Evolutionary conservation across 2,888 invertebrate genomes (phyloP).

Genomic region (Tachina lurida): DNA sequence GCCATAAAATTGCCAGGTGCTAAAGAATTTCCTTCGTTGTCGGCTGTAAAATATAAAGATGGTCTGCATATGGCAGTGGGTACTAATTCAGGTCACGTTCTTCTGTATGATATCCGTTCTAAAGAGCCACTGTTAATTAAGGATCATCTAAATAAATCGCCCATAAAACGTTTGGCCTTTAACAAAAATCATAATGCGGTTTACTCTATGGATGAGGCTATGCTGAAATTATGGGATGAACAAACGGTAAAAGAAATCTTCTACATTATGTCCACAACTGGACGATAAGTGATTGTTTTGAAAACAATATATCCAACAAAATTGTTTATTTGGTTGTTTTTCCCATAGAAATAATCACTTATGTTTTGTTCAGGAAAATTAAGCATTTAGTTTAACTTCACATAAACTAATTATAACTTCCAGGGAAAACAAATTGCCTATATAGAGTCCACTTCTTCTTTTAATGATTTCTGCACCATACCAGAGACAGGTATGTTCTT

Average conservation of each 20-base stretch:
- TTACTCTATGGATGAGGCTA: constrained; percentile 93
- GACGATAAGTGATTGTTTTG: too few species aligned
- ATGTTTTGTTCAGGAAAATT: too few species aligned
- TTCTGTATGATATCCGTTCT: constrained; percentile 97
- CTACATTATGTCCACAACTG: too few species aligned
- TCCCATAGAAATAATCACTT: too few species aligned
- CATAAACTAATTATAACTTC: background rate
- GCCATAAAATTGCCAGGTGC: constrained; percentile 86
- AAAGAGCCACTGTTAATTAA: constrained; percentile 94
- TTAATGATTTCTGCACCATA: constrained; percentile 96
- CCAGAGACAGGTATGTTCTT: constrained; percentile 95
- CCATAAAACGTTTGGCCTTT: constrained; percentile 94
- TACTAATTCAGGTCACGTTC: constrained; percentile 95
- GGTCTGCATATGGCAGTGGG: constrained; percentile 93
- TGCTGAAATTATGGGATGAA: constrained; percentile 96
- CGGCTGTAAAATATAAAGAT: constrained; percentile 91
- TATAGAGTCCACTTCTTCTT: constrained; percentile 92
- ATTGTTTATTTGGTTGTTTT: too few species aligned
- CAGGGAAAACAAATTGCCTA: constrained; percentile 96
- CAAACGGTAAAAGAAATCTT: constrained; percentile 86
- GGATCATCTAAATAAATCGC: constrained; percentile 96
- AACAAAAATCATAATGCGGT: constrained; percentile 91
- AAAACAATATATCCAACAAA: too few species aligned
- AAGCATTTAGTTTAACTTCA: too few species aligned
- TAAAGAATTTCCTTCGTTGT: constrained; percentile 83